Conservation (phyloP, 2,113 vertebrate genomes). For the Maylandia zebra region DNA sequence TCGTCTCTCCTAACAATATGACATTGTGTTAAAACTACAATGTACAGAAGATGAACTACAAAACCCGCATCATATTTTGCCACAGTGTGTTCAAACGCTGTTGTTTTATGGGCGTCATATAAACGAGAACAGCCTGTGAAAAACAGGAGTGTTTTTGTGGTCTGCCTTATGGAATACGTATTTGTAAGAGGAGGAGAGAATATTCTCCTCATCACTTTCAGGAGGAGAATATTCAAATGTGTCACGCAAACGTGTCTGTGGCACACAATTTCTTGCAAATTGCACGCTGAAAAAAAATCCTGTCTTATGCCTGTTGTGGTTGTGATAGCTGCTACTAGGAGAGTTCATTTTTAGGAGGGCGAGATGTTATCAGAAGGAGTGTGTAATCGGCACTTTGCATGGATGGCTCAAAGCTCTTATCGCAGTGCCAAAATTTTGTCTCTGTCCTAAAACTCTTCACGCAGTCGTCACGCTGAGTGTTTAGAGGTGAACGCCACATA, state of each 20-base stretch:
- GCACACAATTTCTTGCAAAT: background rate
- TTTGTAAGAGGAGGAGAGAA: background rate
- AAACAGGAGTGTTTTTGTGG: background rate
- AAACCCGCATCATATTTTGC: background rate
- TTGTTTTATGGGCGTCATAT: background rate
- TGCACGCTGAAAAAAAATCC: background rate
- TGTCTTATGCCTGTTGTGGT: background rate
- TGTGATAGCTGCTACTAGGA: background rate
- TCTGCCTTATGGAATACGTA: background rate
- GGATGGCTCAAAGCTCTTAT: background rate
- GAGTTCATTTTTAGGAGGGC: background rate
- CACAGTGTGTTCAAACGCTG: background rate
- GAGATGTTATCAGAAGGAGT: background rate
- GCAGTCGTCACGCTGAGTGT: background rate
- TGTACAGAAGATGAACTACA: background rate
- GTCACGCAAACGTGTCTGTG: background rate
- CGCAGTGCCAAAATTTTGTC: rapidly evolving
- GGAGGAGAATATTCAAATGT: background rate
- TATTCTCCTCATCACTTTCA: background rate
- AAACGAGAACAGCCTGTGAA: background rate
- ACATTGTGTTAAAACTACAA: background rate
- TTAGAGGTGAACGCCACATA: background rate
- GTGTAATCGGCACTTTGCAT: background rate
- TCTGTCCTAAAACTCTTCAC: background rate
- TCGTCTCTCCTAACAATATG: background rate